phyloP scores from a whole-genome alignment of 2,113 vertebrate genomes.

The rat (Rattus norvegicus) region DNA sequence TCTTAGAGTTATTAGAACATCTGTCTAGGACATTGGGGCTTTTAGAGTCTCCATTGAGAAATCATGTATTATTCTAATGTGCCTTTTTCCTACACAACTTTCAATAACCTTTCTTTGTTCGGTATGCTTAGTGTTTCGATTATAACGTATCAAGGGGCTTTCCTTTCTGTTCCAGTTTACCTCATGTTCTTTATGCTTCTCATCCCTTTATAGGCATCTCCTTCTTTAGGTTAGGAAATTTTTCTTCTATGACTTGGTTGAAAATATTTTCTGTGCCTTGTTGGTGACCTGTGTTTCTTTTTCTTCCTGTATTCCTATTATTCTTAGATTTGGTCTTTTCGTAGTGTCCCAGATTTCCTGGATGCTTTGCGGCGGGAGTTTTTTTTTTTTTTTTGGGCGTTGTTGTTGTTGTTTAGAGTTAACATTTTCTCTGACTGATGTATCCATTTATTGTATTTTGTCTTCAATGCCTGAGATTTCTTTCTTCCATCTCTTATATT shows the following conservation, averaged over 20 bases:
- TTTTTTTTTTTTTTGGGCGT: too few relatives aligned
- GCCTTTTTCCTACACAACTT: neutral
- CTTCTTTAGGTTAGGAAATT: neutral
- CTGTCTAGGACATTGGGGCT: neutral
- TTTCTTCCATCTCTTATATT: neutral
- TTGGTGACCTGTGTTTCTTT: neutral
- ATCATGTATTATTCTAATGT: neutral
- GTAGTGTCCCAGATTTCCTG: neutral
- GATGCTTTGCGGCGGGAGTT: neutral
- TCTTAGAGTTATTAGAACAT: neutral
- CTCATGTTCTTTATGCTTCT: neutral
- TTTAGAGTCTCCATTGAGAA: neutral
- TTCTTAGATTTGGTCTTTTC: neutral
- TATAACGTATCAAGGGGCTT: neutral
- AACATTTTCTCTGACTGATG: neutral
- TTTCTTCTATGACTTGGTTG: neutral
- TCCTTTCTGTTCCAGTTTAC: neutral
- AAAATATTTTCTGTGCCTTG: neutral
- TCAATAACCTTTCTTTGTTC: neutral
- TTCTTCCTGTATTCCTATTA: neutral
- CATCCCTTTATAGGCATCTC: neutral
- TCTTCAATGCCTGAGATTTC: neutral
- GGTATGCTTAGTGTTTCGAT: neutral
- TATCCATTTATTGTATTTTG: neutral
- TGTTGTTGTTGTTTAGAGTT: neutral